These are phyloP conservation scores for Hedya salicella DNA, from an alignment of 2,888 invertebrate species.

Conservation along the genomic window DNA sequence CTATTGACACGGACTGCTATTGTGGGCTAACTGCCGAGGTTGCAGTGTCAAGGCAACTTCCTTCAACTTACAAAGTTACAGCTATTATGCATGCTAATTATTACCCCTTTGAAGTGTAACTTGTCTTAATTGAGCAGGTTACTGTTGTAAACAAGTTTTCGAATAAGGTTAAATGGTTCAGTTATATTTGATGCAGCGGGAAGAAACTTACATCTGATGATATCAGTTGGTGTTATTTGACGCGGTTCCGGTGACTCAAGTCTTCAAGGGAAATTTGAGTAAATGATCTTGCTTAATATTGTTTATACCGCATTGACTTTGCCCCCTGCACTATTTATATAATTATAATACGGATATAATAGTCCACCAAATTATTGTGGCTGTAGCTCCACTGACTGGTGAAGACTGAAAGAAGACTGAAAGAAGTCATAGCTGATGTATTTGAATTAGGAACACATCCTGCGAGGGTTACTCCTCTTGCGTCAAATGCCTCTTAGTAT, in stretches of 20 bases:
- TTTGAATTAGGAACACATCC: too few species aligned
- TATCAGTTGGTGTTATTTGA: slow-evolving; percentile 6
- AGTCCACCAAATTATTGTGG: too few species aligned
- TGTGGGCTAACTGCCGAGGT: slow-evolving; percentile 66
- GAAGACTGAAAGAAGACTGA: background rate
- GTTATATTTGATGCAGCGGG: slow-evolving; percentile 4
- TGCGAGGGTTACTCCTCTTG: too few species aligned
- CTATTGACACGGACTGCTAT: slow-evolving; percentile 70
- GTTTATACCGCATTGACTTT: slow-evolving; percentile 26
- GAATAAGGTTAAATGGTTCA: slow-evolving; percentile 25
- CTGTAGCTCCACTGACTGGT: too few species aligned
- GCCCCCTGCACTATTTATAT: too few species aligned
- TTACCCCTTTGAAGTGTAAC: slow-evolving; percentile 23
- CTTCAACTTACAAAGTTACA: slow-evolving; percentile 47
- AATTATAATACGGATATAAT: too few species aligned
- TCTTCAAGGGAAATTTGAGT: slow-evolving; percentile 16
- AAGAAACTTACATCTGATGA: slow-evolving; percentile 4
- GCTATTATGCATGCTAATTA: slow-evolving; percentile 51
- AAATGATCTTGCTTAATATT: slow-evolving; percentile 30
- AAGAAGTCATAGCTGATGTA: too few species aligned
- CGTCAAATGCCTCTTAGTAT: too few species aligned
- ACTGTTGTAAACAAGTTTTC: slow-evolving; percentile 10
- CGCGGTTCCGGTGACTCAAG: background rate
- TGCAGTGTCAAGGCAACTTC: slow-evolving; percentile 74
- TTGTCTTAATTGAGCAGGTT: slow-evolving; percentile 10